Percentiles rank a stretch among this genome's conserved stretches.
These are phyloP conservation scores for Mantis religiosa DNA, from an alignment of 2,888 invertebrate species.

Conservation along the genomic window DNA sequence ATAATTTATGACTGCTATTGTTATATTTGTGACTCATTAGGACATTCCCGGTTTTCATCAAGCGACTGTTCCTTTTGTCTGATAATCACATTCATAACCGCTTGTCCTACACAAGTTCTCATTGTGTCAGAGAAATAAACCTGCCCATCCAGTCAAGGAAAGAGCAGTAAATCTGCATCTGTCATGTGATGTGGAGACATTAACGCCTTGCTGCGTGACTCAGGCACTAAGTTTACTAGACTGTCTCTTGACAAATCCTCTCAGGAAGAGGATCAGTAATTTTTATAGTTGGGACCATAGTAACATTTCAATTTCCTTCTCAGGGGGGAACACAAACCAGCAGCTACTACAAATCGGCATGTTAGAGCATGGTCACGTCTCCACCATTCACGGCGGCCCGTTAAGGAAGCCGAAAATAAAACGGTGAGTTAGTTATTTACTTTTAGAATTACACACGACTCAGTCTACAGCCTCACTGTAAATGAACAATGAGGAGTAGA, in stretches of 20 bases:
- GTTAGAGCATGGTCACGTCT: not conserved
- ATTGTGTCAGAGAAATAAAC: not conserved
- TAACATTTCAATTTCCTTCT: not conserved
- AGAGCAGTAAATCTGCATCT: not conserved
- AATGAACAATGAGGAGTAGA: not conserved
- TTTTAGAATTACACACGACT: not conserved
- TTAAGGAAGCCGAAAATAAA: not conserved
- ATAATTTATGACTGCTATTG: no score
- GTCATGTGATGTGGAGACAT: not conserved
- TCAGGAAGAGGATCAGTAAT: not conserved
- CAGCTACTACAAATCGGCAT: not conserved
- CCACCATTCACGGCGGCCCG: not conserved
- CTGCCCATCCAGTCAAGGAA: not conserved
- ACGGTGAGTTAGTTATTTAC: not conserved
- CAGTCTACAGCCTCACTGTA: not conserved
- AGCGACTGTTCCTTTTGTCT: no score
- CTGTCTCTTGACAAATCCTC: not conserved
- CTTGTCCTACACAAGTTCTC: not conserved
- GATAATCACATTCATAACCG: not conserved
- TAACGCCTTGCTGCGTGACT: not conserved
- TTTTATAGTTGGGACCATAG: not conserved
- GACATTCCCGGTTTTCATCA: no score
- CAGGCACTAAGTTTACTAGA: not conserved
- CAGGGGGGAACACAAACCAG: not conserved
- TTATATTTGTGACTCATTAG: no score